Conservation (phyloP, 2,888 invertebrate genomes). For the Parnassius glacialis region DNA sequence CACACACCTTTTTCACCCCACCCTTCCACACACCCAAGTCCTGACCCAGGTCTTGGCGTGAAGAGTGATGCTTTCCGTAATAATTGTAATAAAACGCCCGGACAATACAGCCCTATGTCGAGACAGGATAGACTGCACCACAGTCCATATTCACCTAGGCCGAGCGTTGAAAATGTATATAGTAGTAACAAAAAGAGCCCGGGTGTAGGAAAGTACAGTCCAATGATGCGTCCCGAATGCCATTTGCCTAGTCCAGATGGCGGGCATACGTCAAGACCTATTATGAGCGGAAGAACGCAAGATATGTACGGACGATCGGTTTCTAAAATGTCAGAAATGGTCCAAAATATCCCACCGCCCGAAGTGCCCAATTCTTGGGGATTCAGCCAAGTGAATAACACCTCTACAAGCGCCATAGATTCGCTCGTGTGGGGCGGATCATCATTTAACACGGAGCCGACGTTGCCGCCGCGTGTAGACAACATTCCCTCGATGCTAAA, state of each 20-base stretch:
- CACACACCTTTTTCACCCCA: conserved; percentile 72
- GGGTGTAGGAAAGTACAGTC: conserved; percentile 67
- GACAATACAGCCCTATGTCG: conserved; percentile 73
- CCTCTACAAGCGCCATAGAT: conserved; percentile 52
- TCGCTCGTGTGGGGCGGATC: conserved; percentile 63
- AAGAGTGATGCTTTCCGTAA: conserved; percentile 57
- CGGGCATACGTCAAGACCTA: conserved; percentile 46
- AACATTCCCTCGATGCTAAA: conserved; percentile 52
- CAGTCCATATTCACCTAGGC: conserved; percentile 70
- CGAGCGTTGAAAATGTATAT: conserved; percentile 61
- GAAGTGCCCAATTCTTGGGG: conserved; percentile 61
- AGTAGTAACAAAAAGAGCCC: conserved; percentile 66
- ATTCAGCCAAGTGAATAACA: conserved; percentile 49
- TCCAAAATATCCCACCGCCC: conserved; percentile 48
- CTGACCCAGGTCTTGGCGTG: conserved; percentile 62
- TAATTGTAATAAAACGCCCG: conserved; percentile 63
- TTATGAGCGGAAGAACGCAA: conserved; percentile 44
- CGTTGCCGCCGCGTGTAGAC: conserved; percentile 43
- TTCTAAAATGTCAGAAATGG: conserved; percentile 53
- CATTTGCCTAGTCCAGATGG: conserved; percentile 67
- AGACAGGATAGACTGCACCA: conserved; percentile 66
- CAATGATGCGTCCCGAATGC: conserved; percentile 68
- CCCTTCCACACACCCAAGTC: conserved; percentile 69
- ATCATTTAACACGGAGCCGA: conserved; percentile 43
- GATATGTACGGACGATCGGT: conserved; percentile 56